phyloP scores from a whole-genome alignment of 2,113 vertebrate species.

The Corvus moneduloides region DNA sequence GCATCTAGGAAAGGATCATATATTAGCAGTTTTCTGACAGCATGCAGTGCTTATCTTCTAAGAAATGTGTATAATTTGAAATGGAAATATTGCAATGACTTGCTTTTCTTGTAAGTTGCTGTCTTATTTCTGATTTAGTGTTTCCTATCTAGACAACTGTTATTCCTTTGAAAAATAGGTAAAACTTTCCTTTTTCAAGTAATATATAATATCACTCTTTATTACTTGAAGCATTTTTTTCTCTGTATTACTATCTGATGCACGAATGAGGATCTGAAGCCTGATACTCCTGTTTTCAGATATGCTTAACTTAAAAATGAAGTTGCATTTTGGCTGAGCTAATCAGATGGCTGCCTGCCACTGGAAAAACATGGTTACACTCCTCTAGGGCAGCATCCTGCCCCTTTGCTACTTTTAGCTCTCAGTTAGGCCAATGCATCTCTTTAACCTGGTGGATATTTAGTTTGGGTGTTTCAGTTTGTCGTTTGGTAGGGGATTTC shows the following conservation, averaged over 20 bases:
- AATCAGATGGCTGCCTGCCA: neutral
- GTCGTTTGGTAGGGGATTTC: neutral
- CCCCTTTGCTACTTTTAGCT: neutral
- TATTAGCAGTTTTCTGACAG: neutral
- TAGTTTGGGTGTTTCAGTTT: neutral
- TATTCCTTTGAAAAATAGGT: neutral
- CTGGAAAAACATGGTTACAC: neutral
- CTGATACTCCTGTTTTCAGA: neutral
- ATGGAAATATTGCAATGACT: neutral
- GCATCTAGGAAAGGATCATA: neutral
- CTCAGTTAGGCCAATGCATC: neutral
- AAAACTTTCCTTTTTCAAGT: neutral
- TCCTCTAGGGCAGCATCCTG: neutral
- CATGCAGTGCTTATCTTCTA: neutral
- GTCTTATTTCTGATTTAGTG: neutral
- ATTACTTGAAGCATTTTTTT: neutral
- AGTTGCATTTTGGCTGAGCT: neutral
- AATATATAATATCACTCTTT: neutral
- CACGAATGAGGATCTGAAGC: neutral
- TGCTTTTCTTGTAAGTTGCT: neutral
- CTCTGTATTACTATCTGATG: neutral
- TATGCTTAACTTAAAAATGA: neutral
- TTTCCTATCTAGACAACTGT: neutral
- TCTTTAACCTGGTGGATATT: neutral
- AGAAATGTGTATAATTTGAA: neutral